Evolutionary conservation across 2,888 invertebrate genomes (phyloP).

Genomic region (Parnassius mnemosyne): DNA sequence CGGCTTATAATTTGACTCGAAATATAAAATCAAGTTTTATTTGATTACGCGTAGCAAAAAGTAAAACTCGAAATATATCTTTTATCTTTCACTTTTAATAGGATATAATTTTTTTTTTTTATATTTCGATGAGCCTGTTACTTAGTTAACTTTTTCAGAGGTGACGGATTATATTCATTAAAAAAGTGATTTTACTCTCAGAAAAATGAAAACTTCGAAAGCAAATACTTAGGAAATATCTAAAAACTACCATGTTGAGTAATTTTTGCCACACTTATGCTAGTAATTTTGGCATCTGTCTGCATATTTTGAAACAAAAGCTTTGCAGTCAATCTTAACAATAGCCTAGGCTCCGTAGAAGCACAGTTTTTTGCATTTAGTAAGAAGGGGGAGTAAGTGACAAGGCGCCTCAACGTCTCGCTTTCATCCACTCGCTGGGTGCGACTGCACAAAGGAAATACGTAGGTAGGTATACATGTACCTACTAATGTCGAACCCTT

Average conservation of each 20-base stretch:
- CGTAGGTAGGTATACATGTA: slow-evolving; percentile 44
- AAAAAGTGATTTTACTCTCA: background rate
- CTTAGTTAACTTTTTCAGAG: slow-evolving; percentile 43
- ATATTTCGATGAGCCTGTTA: slow-evolving; percentile 46
- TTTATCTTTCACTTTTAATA: slow-evolving; percentile 68
- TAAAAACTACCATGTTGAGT: slow-evolving; percentile 32
- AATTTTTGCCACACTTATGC: slow-evolving; percentile 29
- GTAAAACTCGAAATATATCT: slow-evolving; percentile 61
- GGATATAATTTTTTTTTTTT: slow-evolving; percentile 51
- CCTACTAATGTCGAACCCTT: slow-evolving; percentile 51
- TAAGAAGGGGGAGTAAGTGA: slow-evolving; percentile 64
- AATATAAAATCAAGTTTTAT: slow-evolving; percentile 81
- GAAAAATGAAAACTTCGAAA: background rate
- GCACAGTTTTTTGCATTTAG: slow-evolving; percentile 69
- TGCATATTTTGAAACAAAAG: slow-evolving; percentile 60
- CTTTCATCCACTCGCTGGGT: slow-evolving; percentile 73
- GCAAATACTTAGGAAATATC: background rate
- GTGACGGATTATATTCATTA: background rate
- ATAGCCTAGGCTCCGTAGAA: slow-evolving; percentile 60
- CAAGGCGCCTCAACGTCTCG: slow-evolving; percentile 64
- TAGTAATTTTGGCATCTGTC: slow-evolving; percentile 46
- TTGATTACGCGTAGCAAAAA: slow-evolving; percentile 73
- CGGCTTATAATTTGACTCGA: slow-evolving; percentile 78
- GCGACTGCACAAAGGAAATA: slow-evolving; percentile 66
- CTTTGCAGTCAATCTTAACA: slow-evolving; percentile 67